Evolutionary conservation across 2,797 vertebrate genomes (phyloP).

Genomic region (Etheostoma nigrum): DNA sequence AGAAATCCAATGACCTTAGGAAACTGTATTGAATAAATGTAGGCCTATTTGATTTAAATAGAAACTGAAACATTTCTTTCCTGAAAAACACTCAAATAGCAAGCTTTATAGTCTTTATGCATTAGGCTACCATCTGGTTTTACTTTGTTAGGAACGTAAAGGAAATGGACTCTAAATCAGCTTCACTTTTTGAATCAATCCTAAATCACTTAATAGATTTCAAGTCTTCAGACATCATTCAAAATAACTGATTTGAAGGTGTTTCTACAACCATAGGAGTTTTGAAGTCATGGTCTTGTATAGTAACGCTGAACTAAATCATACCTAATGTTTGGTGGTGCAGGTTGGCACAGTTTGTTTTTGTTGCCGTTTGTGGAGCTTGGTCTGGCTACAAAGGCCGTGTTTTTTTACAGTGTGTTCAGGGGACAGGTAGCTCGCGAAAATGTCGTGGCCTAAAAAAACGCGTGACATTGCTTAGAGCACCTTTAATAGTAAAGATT

Average conservation of each 20-base stretch:
- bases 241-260: background rate
- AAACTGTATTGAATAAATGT: conserved; percentile 22
- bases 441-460: no score
- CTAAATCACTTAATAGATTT: conserved; percentile 30
- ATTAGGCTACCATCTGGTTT: conserved; percentile 58
- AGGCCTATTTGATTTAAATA: background rate
- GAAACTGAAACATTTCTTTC: background rate
- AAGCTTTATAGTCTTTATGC: conserved; percentile 42
- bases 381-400: no score
- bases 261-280: background rate
- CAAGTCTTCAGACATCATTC: conserved; percentile 47
- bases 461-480: no score
- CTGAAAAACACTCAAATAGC: background rate
- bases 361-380: no score
- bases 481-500: conserved; percentile 6
- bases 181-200: conserved; percentile 12
- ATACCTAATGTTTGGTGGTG: background rate
- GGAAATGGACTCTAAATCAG: conserved; percentile 34
- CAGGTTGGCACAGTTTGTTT: no score
- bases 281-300: background rate
- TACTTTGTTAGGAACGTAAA: conserved; percentile 58
- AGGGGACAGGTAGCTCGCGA: no score
- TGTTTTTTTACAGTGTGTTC: no score
- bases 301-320: background rate
- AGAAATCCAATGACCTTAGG: conserved; percentile 28